Evolutionary conservation across 2,113 vertebrate genomes (phyloP), one percentile per base, ranked within the genome.

Genomic region (Tamias sibiricus): DNA sequence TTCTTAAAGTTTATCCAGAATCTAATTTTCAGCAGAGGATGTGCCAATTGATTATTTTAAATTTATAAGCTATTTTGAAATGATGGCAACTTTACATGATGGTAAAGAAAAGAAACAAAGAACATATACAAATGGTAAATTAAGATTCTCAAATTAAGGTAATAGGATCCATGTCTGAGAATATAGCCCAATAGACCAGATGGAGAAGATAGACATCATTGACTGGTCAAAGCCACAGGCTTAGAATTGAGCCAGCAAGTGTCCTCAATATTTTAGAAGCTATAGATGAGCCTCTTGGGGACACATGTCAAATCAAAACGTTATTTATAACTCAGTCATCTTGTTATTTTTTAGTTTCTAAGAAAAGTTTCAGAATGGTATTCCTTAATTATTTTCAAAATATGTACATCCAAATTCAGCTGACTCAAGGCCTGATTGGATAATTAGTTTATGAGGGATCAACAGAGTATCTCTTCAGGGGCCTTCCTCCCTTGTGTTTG

Each of bases 341-440:
- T 77, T 42, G 7, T 75, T 59, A 52, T 6, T 11, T 68, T 82
- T 92, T 93, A 62, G 40, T 28, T 83, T 14, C 40, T 47, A 40
- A 86, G 2, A 12, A 92, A 87, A 90, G 28, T 32, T 87, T 85
- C 72, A 74, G 42, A 82, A 81, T 76, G 20, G 4, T 2, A 26
- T 66, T 81, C 26, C 54, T 72, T 57, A 66, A 85, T 80, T 82
- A 54, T 83, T 95, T 95, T 49, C 62, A 8, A 86, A 80, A n/a
- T 47, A 32, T 8, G 8, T 24, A 68, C n/a, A 44, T 32, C n/a
- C 20, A 76, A 66, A 40, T 82, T 83, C 57, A 59, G 11, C 30
- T 49, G 26, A 64, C 28, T 57, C 40, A 44, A 75, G 32, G 10
- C 22, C 40, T 68, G 13, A n/a, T n/a, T n/a, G n/a, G n/a, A n/a